Evolutionary conservation across 2,797 vertebrate species (phyloP).

Genomic region (Melanotaenia maccullochi): DNA sequence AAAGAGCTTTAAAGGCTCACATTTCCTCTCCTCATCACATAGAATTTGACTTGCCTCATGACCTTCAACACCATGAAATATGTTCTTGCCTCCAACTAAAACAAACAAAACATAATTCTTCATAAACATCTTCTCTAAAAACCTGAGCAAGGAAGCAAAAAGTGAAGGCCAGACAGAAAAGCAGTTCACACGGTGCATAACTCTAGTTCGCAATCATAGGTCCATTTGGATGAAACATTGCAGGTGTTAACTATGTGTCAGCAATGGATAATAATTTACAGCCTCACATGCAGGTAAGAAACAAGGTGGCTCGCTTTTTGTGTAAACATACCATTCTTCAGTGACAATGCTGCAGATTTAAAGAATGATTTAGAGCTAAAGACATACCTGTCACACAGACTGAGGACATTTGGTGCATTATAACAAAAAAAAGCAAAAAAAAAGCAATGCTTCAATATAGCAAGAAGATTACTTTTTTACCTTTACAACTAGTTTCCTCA

Average conservation of each 20-base stretch:
- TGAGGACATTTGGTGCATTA: background rate
- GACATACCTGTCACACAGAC: background rate
- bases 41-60: conserved; percentile 73
- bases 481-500: no score
- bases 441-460: no score
- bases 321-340: conserved; percentile 56
- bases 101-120: conserved; percentile 85
- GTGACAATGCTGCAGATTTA: conserved; percentile 34
- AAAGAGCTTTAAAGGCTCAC: conserved; percentile 77
- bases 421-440: background rate
- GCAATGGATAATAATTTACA: conserved; percentile 65
- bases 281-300: conserved; percentile 49
- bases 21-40: conserved; percentile 70
- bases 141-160: conserved; percentile 40
- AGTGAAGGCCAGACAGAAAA: conserved; percentile 19
- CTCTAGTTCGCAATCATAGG: conserved; percentile 16
- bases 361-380: conserved; percentile 30
- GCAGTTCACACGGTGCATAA: conserved; percentile 2
- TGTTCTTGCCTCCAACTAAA: conserved; percentile 81
- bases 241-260: conserved; percentile 60
- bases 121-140: conserved; percentile 73
- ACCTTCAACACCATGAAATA: conserved; percentile 80
- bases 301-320: conserved; percentile 59
- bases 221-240: conserved; percentile 26
- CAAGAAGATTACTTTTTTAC: no score